phyloP scores from a whole-genome alignment of 2,888 invertebrate species.

The Pristionchus entomophagus region DNA sequence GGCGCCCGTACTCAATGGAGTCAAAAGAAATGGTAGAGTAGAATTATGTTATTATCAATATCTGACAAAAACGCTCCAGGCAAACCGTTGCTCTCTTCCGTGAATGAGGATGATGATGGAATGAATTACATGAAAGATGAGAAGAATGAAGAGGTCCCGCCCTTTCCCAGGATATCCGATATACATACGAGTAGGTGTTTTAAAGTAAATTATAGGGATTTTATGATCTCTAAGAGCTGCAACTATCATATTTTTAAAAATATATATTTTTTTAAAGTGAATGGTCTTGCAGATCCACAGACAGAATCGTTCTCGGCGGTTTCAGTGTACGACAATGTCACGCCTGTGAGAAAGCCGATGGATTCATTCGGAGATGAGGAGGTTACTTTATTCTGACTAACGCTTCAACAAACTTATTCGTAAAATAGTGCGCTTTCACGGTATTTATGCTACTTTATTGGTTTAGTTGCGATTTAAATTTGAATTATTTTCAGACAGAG shows the following conservation, averaged over 20 bases:
- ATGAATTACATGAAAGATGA: neutral
- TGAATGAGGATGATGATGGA: neutral
- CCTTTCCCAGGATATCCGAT: neutral
- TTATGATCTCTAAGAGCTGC: neutral
- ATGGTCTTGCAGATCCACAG: neutral
- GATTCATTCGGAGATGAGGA: neutral
- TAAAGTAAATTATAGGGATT: neutral
- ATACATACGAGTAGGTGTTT: neutral
- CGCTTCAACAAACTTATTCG: neutral
- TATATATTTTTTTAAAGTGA: too few species aligned
- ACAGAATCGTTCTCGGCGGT: slow-evolving; percentile 6
- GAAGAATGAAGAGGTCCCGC: neutral
- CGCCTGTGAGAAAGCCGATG: neutral
- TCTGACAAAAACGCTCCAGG: neutral
- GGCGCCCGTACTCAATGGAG: slow-evolving; percentile 39
- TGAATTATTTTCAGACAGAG: neutral
- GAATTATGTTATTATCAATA: too few species aligned
- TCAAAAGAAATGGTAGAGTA: slow-evolving; percentile 12
- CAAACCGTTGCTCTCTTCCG: slow-evolving; percentile 5
- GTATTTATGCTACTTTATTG: too few species aligned
- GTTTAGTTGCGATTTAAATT: too few species aligned
- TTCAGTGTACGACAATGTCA: slow-evolving; percentile 45
- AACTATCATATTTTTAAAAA: neutral
- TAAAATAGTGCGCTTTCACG: too few species aligned
- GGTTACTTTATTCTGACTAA: neutral